These are phyloP conservation scores for Pelecanoides urinatrix DNA, from an alignment of 2,113 vertebrate genomes.

Conservation along the genomic window DNA sequence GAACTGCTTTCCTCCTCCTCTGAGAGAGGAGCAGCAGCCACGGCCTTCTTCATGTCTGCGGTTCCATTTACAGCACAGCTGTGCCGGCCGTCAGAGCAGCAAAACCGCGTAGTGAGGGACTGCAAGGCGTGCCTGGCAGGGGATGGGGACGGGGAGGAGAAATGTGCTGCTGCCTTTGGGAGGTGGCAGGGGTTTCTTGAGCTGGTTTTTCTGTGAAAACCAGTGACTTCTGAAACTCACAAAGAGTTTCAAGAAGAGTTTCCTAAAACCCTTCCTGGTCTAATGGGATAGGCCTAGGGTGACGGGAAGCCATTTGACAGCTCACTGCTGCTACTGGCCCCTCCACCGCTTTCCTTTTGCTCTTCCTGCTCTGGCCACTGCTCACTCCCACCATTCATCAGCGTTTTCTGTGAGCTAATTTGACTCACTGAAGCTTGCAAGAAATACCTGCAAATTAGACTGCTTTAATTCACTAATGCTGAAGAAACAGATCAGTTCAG, in stretches of 20 bases:
- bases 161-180: neutral
- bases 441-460: neutral
- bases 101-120: accelerated
- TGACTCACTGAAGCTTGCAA: neutral
- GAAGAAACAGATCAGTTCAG: neutral
- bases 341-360: neutral
- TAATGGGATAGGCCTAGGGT: neutral
- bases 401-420: neutral
- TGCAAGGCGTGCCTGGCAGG: neutral
- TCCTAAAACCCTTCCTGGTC: neutral
- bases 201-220: neutral
- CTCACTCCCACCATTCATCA: neutral
- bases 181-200: neutral
- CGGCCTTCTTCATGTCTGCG: accelerated
- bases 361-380: neutral
- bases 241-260: neutral
- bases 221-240: neutral
- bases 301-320: neutral
- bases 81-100: neutral
- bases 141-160: neutral
- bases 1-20: neutral
- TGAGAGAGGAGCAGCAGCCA: neutral
- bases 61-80: neutral
- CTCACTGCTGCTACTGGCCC: neutral
- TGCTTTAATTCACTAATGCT: neutral